A percentile compares a stretch with the other conserved stretches of the same genome.
phyloP scores from a whole-genome alignment of 2,113 vertebrate species.

The Strigops habroptila region DNA sequence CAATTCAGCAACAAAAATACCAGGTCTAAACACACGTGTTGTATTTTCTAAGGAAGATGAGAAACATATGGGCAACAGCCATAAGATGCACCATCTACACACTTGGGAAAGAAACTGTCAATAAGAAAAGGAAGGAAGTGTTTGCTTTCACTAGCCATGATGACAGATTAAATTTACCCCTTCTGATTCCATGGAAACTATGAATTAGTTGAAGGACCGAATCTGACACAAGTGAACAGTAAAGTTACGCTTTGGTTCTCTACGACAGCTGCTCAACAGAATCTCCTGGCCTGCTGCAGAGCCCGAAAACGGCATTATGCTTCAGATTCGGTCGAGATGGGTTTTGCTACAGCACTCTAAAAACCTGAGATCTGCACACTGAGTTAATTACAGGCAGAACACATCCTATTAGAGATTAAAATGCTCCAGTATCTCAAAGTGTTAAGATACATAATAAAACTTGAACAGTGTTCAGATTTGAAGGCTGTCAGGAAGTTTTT shows the following conservation, averaged over 20 bases:
- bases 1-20: not conserved
- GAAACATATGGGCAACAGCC: not conserved
- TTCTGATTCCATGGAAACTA: not conserved
- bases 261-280: not conserved
- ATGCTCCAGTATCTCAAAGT: not conserved
- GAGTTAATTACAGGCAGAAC: not conserved
- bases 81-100: not conserved
- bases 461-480: not conserved
- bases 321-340: not conserved
- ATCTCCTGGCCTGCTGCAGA: not conserved
- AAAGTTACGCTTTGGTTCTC: not conserved
- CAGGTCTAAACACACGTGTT: not conserved
- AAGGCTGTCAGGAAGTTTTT: not conserved
- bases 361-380: not conserved
- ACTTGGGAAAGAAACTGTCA: not conserved
- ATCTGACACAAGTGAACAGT: not conserved
- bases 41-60: not conserved
- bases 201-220: not conserved
- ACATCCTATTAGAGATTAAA: not conserved
- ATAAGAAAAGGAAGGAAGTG: not conserved
- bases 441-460: not conserved
- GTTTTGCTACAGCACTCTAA: not conserved
- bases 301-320: not conserved
- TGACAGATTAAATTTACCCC: not conserved
- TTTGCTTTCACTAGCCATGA: not conserved